Evolutionary conservation across 2,113 vertebrate species (phyloP).

Genomic region (Tragulus kanchil): DNA sequence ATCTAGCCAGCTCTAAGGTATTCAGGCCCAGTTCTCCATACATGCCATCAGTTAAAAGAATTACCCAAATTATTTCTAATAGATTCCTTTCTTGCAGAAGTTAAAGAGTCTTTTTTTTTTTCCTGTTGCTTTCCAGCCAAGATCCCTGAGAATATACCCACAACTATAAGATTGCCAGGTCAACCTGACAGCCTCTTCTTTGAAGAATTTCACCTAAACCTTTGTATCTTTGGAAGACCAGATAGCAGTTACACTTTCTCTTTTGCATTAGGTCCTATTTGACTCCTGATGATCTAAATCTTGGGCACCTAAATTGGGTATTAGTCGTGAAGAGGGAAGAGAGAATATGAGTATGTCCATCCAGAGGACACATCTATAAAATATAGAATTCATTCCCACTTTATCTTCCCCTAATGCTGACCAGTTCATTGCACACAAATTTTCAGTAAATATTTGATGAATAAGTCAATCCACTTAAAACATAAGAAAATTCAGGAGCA

Average conservation of each 20-base stretch:
- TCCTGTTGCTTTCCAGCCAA: neutral
- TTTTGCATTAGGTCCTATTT: neutral
- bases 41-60: no score
- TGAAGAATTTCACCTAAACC: neutral
- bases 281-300: neutral
- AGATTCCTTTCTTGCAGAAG: neutral
- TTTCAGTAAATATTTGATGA: neutral
- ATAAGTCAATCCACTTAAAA: neutral
- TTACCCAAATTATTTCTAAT: neutral
- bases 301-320: neutral
- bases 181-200: neutral
- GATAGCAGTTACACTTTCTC: neutral
- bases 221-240: neutral
- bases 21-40: neutral
- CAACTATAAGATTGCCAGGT: rapidly evolving
- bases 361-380: neutral
- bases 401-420: neutral
- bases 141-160: neutral
- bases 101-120: neutral
- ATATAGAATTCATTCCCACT: neutral
- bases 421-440: neutral
- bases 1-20: neutral
- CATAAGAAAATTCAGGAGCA: neutral
- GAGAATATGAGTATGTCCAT: neutral
- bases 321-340: neutral